Evolutionary conservation across 2,113 vertebrate genomes (phyloP).

Genomic region (Channa argus): DNA sequence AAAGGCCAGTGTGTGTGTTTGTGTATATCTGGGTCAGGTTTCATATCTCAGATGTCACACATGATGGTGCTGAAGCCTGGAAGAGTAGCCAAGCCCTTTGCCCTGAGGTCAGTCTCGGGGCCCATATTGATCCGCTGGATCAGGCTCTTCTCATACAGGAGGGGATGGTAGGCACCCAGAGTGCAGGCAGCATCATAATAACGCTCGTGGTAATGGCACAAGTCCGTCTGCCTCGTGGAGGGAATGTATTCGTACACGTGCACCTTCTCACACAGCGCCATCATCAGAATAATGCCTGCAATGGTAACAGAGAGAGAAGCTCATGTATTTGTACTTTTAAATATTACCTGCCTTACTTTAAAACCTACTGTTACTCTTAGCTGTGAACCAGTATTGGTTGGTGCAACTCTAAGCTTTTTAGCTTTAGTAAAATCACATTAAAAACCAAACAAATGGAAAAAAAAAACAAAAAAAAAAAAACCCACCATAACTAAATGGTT

Average conservation of each 20-base stretch:
- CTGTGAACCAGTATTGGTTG: not conserved
- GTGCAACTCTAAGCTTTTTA: no score
- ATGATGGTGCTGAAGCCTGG: conserved; percentile 89
- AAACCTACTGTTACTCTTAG: not conserved
- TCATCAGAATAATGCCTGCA: conserved; percentile 97
- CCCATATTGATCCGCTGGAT: conserved; percentile 92
- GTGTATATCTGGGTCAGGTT: conserved; percentile 27
- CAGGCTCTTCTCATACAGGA: conserved; percentile 96
- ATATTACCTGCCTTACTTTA: not conserved
- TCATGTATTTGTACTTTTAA: not conserved
- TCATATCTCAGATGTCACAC: conserved; percentile 81
- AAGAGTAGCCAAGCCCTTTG: conserved; percentile 91
- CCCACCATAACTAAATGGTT: no score
- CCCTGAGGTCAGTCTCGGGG: conserved; percentile 86
- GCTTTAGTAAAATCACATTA: no score
- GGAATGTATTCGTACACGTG: conserved; percentile 97
- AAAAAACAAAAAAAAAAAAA: no score
- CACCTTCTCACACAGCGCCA: conserved; percentile 93
- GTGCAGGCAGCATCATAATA: conserved; percentile 96
- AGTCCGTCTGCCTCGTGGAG: conserved; percentile 92
- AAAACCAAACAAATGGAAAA: no score
- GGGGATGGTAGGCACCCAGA: conserved; percentile 95
- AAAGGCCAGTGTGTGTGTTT: conserved; percentile 47
- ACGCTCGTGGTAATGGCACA: conserved; percentile 97
- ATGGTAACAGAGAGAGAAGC: not conserved